These are phyloP conservation scores for Cepphus grylle DNA, from an alignment of 2,113 vertebrate species.

Conservation along the genomic window DNA sequence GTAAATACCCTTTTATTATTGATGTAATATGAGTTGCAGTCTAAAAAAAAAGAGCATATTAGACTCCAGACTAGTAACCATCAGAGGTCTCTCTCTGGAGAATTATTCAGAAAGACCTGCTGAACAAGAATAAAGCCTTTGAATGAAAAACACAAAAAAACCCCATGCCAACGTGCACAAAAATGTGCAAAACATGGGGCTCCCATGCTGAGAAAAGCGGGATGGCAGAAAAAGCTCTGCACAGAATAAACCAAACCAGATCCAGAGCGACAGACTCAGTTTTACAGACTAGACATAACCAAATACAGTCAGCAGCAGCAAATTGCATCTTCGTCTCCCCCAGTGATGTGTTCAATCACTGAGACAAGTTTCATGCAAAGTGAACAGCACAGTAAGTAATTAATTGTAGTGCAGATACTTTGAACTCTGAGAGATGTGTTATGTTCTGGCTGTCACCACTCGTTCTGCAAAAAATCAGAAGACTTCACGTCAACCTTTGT, in stretches of 20 bases:
- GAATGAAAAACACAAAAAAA: background rate
- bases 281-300: background rate
- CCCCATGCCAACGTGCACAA: too few species aligned
- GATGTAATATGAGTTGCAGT: background rate
- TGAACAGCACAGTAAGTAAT: slow-evolving; percentile 32
- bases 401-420: slow-evolving; percentile 33
- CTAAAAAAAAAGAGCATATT: background rate
- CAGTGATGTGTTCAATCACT: slow-evolving; percentile 25
- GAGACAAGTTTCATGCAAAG: background rate
- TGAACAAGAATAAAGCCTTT: background rate
- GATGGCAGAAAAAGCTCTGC: background rate
- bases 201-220: background rate
- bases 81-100: background rate
- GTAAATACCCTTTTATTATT: background rate
- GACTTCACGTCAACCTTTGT: background rate
- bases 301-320: background rate
- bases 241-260: background rate
- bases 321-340: background rate
- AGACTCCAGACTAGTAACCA: background rate
- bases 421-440: background rate
- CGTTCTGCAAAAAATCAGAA: background rate
- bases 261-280: background rate
- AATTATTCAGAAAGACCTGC: background rate
- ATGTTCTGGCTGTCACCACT: slow-evolving; percentile 4
- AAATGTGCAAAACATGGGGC: background rate